Conservation (phyloP, 1,140 invertebrate species). For the Drosophila melanica region DNA sequence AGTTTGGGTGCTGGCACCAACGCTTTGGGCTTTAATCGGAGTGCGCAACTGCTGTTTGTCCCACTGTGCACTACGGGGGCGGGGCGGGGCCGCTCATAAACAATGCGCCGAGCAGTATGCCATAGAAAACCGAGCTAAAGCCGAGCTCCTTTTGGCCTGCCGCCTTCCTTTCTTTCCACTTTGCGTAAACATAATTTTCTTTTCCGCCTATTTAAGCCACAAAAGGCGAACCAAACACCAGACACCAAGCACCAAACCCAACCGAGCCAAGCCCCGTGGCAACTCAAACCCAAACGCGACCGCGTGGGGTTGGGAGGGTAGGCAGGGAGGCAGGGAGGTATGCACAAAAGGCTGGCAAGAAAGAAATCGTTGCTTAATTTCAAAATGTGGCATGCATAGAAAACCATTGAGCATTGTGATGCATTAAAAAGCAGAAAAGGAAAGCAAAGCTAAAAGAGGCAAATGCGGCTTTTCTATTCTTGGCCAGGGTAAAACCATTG, state of each 20-base stretch:
- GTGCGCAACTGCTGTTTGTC: constrained; percentile 4
- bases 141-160: constrained; percentile 2
- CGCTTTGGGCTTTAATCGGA: constrained; percentile 41
- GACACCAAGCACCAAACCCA: constrained; percentile 1
- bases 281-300: neutral
- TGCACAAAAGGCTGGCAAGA: constrained; percentile 9
- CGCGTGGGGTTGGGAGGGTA: too few species aligned
- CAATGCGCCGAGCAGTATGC: constrained; percentile 43
- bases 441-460: constrained; percentile 3
- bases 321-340: too few species aligned
- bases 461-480: constrained; percentile 15
- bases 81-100: constrained; percentile 1
- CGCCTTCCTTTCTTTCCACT: constrained; percentile 35
- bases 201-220: constrained; percentile 78
- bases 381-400: constrained; percentile 57
- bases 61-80: constrained; percentile 28
- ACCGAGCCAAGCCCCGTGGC: neutral
- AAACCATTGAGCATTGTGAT: constrained; percentile 49
- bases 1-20: constrained; percentile 19
- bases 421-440: constrained; percentile 17
- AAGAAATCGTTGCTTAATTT: constrained; percentile 63
- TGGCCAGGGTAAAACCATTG: constrained; percentile 40
- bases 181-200: constrained; percentile 81
- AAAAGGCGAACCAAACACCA: constrained; percentile 53
- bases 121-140: constrained; percentile 22